Percentiles rank a stretch among this genome's conserved stretches.
These are phyloP conservation scores for Percina caprodes DNA, from an alignment of 2,113 vertebrate species.

Conservation along the genomic window DNA sequence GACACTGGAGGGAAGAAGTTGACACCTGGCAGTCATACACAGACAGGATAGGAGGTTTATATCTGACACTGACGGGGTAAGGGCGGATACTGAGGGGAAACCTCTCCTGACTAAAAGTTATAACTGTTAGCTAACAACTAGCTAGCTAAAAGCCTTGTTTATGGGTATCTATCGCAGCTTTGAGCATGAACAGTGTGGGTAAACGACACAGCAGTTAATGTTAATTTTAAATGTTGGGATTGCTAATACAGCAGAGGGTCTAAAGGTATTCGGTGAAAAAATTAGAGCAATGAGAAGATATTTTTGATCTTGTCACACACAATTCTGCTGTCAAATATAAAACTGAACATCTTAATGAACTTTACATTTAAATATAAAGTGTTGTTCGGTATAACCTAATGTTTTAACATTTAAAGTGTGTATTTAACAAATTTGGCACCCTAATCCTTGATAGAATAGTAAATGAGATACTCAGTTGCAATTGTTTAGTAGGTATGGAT, in stretches of 20 bases:
- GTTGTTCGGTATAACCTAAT: not conserved
- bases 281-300: not conserved
- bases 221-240: not conserved
- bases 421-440: not conserved
- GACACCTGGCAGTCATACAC: slow-evolving; percentile 13
- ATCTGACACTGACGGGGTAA: slow-evolving; percentile 64
- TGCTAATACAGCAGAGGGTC: not conserved
- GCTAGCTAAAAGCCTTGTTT: not conserved
- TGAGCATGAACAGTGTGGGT: not conserved
- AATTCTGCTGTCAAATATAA: not conserved
- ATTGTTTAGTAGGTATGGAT: not conserved
- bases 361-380: not conserved
- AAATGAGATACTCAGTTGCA: no score
- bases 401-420: not conserved
- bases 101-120: slow-evolving; percentile 27
- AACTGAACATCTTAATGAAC: not conserved
- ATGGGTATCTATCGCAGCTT: not conserved
- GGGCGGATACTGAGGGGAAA: slow-evolving; percentile 49
- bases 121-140: slow-evolving; percentile 14
- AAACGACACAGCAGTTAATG: not conserved
- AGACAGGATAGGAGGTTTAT: slow-evolving; percentile 19
- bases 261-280: not conserved
- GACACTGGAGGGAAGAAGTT: slow-evolving; percentile 36
- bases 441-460: not conserved
- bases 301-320: not conserved